Evolutionary conservation across 2,797 vertebrate species (phyloP).

Genomic region (Kryptopterus vitreolus): DNA sequence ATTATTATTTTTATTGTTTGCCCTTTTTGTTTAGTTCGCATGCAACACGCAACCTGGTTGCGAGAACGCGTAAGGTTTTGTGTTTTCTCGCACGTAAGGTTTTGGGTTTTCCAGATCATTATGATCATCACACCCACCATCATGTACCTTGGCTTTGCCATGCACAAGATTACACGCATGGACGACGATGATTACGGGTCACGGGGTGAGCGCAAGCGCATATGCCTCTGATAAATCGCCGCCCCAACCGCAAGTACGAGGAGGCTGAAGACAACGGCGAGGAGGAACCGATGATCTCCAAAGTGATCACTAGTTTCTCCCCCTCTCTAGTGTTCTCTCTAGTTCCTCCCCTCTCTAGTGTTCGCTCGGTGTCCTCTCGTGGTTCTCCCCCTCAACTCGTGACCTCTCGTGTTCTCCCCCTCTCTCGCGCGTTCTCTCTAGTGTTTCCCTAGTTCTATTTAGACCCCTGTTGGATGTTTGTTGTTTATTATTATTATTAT

Average conservation of each 20-base stretch:
- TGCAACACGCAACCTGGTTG: conserved; percentile 93
- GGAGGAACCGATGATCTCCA: conserved; percentile 91
- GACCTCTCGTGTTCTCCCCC: too few relatives aligned
- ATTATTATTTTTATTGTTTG: too few relatives aligned
- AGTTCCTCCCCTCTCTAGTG: too few relatives aligned
- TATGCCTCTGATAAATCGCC: conserved; percentile 80
- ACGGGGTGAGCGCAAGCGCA: conserved; percentile 60
- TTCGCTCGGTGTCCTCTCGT: too few relatives aligned
- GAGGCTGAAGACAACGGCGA: conserved; percentile 88
- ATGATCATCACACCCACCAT: conserved; percentile 85
- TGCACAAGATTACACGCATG: conserved; percentile 86
- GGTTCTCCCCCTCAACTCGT: too few relatives aligned
- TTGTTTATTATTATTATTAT: too few relatives aligned
- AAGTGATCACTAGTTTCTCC: conserved; percentile 80
- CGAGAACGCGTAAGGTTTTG: conserved; percentile 89
- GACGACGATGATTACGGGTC: conserved; percentile 68
- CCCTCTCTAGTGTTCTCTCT: too few relatives aligned
- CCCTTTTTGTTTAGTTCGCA: too few relatives aligned
- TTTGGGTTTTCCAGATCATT: conserved; percentile 93
- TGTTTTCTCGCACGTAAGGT: conserved; percentile 91
- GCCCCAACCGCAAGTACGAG: conserved; percentile 83
- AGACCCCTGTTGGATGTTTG: too few relatives aligned
- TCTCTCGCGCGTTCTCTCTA: too few relatives aligned
- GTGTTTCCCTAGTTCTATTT: too few relatives aligned
- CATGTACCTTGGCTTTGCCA: conserved; percentile 89